Evolutionary conservation across 2,888 invertebrate species (phyloP), one percentile per base, ranked within the genome.

Genomic region (Biston stratarius): DNA sequence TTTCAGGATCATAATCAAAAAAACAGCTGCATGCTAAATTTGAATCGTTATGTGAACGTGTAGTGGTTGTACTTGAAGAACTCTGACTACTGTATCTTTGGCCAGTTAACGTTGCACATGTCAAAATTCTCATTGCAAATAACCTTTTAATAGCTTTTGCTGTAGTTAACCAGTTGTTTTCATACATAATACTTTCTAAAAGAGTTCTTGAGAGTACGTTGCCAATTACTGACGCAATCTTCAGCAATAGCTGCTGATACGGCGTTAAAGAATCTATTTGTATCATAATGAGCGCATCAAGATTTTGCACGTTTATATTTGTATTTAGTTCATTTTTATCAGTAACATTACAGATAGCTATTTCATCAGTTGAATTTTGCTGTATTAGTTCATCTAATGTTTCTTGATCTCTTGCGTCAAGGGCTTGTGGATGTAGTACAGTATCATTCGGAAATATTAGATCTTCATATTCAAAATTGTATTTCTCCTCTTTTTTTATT

Each of bases 201-300:
- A 95, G 88, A 33, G 88, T 88, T 70, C 95, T 87, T 12, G 94
- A 91, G 65, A 96, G 90, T 6, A 94, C 82, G 48, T 91, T 88
- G 0, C 96, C 96, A 44, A 96, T 86, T 0, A 95, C 94, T 0
- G 95, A 93, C 8, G 95, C 95, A 64, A 95, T 95, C 83, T 95
- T 95, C 12, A 96, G 82, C 53, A 96, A 84, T 61, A 95, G 81
- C 75, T 96, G 95, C 78, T 96, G 95, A 77, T 95, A 95, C 0
- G 94, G 92, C 6, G 94, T 94, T 53, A 95, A 87, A n/a, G 94
- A 92, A 82, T 94, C 94, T 69, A 94, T 94, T 80, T 94, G 91
- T 70, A 94, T 94, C 89, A 94, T 91, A 69, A 94, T 88, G 67
- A 94, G 81, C 14, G 94, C 91, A 70, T 94, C 91, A 59, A 92